Base-by-base conservation (phyloP, 2,888 invertebrate species). In the Muscina levida region DNA sequence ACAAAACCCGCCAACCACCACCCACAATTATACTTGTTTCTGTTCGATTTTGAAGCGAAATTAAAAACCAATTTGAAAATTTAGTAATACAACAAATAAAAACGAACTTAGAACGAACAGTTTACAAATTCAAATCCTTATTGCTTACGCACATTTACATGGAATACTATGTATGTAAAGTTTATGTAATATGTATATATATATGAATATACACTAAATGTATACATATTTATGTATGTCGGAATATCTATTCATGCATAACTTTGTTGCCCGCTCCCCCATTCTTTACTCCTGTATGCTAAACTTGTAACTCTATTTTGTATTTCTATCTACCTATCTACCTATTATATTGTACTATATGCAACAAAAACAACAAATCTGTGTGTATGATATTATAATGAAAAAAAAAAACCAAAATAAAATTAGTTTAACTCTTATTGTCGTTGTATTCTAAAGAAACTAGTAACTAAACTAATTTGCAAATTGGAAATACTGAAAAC, bases 81-180 rank as follows among this genome's bases (percentile, higher is more conserved):
- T n/a, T n/a, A n/a, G 53, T 4, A 31, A 48, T 37, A 17, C 24
- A 67, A 37, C 31, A 8, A 37, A 65, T 17, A 19, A n/a, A n/a
- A n/a, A n/a, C n/a, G n/a, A n/a, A n/a, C n/a, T 31, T 31, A 8
- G 8, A 31, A 31, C 8, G 31, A 31, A 8, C 3, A 31, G 8
- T 5, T 31, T 31, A 31, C 31, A 51, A 67, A 67, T 42, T 53
- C 3, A 31, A 53, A 24, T 56, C 42, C 22, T 56, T 53, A 68
- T 68, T 68, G 68, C 68, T 68, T 68, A 68, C 67, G 51, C 67
- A 68, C 68, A 56, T 68, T 68, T 68, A 68, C 68, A 68, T 68
- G 42, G 51, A 53, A 56, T 68, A 31, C 31, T 31, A 56, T 62
- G 62, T 42, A 68, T 68, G 53, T 68, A 68, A 53, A 53, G 48